These are phyloP conservation scores for Parazoanthus swiftii DNA, from an alignment of 92 coral and sea anemone species.

Conservation along the genomic window DNA sequence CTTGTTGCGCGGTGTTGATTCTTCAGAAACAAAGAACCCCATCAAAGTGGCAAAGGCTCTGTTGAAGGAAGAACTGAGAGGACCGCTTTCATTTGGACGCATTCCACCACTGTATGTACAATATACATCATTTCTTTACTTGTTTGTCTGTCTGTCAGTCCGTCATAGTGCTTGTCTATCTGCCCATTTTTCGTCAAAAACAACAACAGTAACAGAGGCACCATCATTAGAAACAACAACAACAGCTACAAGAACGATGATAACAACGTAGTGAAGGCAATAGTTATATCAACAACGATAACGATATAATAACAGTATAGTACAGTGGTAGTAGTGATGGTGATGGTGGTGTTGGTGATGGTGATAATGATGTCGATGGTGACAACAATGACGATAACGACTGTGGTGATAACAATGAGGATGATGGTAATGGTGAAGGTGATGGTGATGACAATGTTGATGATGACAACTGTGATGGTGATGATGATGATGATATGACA, in stretches of 20 bases:
- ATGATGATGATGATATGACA: too few species aligned
- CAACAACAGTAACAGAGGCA: background rate
- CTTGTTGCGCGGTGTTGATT: too few species aligned
- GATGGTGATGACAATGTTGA: too few species aligned
- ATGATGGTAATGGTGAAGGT: too few species aligned
- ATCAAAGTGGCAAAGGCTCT: constrained; percentile 74
- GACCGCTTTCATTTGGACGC: constrained; percentile 67
- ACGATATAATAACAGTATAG: too few species aligned
- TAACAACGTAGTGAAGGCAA: background rate
- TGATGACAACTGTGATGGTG: too few species aligned
- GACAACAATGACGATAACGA: too few species aligned
- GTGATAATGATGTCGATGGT: too few species aligned
- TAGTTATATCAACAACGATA: too few species aligned
- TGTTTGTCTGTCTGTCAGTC: background rate
- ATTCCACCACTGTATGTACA: constrained; percentile 83
- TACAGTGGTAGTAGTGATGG: too few species aligned
- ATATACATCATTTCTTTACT: background rate
- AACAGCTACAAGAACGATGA: background rate
- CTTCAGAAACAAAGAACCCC: constrained; percentile 80
- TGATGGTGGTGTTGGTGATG: too few species aligned
- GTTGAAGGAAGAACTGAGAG: constrained; percentile 71
- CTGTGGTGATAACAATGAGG: too few species aligned
- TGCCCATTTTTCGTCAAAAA: background rate
- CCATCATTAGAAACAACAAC: background rate
- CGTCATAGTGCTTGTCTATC: background rate